phyloP scores from a whole-genome alignment of 2,888 invertebrate species.

The Athalia rosae region DNA sequence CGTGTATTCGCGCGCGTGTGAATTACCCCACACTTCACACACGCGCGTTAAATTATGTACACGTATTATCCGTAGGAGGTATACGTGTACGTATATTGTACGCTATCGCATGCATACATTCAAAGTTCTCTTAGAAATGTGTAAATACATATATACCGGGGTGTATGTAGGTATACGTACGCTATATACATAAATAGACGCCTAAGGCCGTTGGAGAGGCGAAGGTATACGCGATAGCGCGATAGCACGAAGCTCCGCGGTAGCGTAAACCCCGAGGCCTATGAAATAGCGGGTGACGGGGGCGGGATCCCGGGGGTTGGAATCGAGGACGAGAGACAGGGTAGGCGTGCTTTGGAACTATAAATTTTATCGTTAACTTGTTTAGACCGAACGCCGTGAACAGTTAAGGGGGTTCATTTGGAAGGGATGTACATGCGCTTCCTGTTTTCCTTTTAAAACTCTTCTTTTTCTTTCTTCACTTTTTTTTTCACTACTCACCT shows the following conservation, averaged over 20 bases:
- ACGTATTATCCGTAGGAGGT: slow-evolving; percentile 10
- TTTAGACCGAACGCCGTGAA: slow-evolving; percentile 71
- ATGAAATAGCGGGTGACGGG: slow-evolving; percentile 40
- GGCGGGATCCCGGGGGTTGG: slow-evolving; percentile 21
- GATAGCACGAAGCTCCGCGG: slow-evolving; percentile 30
- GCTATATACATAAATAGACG: slow-evolving; percentile 36
- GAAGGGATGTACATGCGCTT: slow-evolving; percentile 55
- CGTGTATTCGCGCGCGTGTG: slow-evolving; percentile 34
- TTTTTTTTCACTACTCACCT: neutral
- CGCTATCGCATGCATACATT: neutral
- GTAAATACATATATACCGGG: slow-evolving; percentile 15
- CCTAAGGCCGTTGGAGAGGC: slow-evolving; percentile 38
- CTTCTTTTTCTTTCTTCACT: slow-evolving; percentile 41
- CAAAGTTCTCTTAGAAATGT: slow-evolving; percentile 6
- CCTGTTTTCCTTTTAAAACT: slow-evolving; percentile 27
- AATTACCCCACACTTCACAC: slow-evolving; percentile 42
- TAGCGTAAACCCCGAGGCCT: slow-evolving; percentile 43
- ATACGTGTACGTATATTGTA: neutral
- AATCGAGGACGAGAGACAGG: slow-evolving; percentile 46
- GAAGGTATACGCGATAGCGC: slow-evolving; percentile 39
- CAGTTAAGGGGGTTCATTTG: slow-evolving; percentile 66
- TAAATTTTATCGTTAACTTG: slow-evolving; percentile 74
- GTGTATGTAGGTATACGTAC: slow-evolving; percentile 9
- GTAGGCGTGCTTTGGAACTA: slow-evolving; percentile 71
- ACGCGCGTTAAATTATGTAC: slow-evolving; percentile 32